Base-by-base conservation (phyloP, 2,797 vertebrate genomes). In the Falco cherrug region DNA sequence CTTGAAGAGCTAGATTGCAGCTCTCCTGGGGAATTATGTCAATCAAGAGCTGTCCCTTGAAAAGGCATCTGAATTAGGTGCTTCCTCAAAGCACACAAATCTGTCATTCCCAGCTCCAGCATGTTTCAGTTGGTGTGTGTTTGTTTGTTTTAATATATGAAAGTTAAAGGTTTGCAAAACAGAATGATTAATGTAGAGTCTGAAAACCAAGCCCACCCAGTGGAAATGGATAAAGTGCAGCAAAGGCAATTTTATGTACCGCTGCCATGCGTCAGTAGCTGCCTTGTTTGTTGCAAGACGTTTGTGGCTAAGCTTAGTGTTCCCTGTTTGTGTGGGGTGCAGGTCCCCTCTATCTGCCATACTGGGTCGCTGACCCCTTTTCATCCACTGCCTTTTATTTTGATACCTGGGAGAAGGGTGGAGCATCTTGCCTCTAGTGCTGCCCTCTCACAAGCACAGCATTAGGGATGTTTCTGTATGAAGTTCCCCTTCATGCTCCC, bases 111-210 rank as follows among this genome's bases (percentile, higher is more conserved):
- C 70, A 89, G 37, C 70, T 80, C 41, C 43, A 85, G 56, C 35
- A 65, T 16, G 10, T 68, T 94, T 73, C 79, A 57, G 61, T 37
- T n/a, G n/a, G 14, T 56, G 33, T 28, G 19, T 63, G 29, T 54
- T 16, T 41, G 33, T 5, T 16, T 81, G 56, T 86, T 95, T 84
- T 77, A 86, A 28, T 84, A 80, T 24, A 45, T 57, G 68, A 79
- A 93, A 85, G 93, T 78, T 95, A 96, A 95, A 96, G 37, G 73
- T 95, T 76, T 95, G 80, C 86, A 94, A 96, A 97, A 85, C 83
- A 95, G 75, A 95, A 85, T 96, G 93, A 96, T 93, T 95, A 95
- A 94, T 89, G 41, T 43, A 67, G 74, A 74, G 75, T 87, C 80
- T 97, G 80, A 82, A 97, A 97, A 93, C 59, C 16, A 91, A 94